Percentiles rank a stretch among this genome's conserved stretches.
Evolutionary conservation across 2,113 vertebrate genomes (phyloP).

Genomic region (Salvelinus alpinus): DNA sequence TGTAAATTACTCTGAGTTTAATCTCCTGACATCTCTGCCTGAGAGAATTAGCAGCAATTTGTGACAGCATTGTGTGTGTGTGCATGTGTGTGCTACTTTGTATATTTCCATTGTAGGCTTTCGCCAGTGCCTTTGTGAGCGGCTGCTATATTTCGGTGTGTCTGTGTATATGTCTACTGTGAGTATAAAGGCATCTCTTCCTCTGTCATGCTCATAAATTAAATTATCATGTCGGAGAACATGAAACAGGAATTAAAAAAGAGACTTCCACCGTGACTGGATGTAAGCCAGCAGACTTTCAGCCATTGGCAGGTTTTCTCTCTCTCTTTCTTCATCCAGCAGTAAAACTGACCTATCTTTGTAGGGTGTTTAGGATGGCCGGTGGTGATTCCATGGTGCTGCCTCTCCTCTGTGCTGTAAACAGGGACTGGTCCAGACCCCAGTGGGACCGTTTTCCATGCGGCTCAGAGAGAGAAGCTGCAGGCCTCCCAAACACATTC

Average conservation of each 20-base stretch:
- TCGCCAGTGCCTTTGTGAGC: neutral
- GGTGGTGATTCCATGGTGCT: conserved; percentile 64
- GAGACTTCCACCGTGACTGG: conserved; percentile 60
- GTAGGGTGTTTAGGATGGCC: conserved; percentile 56
- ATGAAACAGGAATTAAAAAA: conserved; percentile 68
- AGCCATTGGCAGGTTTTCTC: conserved; percentile 51
- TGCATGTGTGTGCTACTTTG: neutral
- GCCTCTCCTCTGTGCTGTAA: conserved; percentile 44
- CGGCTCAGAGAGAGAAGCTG: conserved; percentile 62
- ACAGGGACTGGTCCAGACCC: conserved; percentile 66
- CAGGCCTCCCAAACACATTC: conserved; percentile 69
- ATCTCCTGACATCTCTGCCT: conserved; percentile 56
- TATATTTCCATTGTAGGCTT: conserved; percentile 11
- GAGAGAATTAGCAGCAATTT: conserved; percentile 50
- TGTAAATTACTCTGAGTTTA: conserved; percentile 64
- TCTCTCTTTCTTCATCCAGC: conserved; percentile 55
- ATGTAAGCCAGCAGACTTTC: conserved; percentile 60
- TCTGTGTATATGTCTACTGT: conserved; percentile 32
- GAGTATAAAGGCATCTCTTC: conserved; percentile 53
- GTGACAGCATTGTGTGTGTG: conserved; percentile 21
- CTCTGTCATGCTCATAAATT: conserved; percentile 71
- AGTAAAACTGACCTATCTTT: conserved; percentile 54
- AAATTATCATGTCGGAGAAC: conserved; percentile 70
- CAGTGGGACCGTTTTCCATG: conserved; percentile 71
- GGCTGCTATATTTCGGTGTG: conserved; percentile 5